Conservation (phyloP, 2,888 invertebrate genomes). For the Drosophila lutescens region DNA sequence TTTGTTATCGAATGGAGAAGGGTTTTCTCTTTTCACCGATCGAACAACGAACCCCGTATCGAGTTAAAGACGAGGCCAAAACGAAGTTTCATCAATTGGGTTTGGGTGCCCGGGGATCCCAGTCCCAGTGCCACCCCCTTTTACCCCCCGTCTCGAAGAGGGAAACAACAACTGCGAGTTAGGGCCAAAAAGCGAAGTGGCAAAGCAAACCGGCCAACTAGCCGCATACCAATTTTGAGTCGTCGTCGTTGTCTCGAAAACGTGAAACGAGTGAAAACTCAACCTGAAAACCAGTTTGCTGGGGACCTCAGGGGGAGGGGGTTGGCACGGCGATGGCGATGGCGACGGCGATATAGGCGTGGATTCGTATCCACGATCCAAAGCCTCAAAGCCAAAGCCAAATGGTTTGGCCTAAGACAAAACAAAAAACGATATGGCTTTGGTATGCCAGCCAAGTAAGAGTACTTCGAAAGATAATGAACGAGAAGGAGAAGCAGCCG, state of each 20-base stretch:
- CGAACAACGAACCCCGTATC: conserved; percentile 26
- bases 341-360: conserved; percentile 29
- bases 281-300: conserved; percentile 60
- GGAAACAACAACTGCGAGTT: conserved; percentile 43
- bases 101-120: conserved; percentile 21
- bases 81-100: conserved; percentile 19
- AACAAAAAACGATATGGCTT: conserved; percentile 15
- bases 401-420: conserved; percentile 45
- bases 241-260: conserved; percentile 57
- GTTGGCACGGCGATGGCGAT: not conserved
- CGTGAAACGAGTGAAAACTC: conserved; percentile 76
- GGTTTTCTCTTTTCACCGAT: conserved; percentile 71
- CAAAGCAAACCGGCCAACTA: conserved; percentile 40
- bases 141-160: conserved; percentile 3
- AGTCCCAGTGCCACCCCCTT: not conserved
- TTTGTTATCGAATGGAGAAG: conserved; percentile 38
- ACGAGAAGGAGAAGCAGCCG: not conserved
- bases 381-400: conserved; percentile 39
- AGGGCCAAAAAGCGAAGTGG: conserved; percentile 56
- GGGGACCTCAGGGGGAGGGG: not conserved
- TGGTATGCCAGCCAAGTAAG: conserved; percentile 16
- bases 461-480: conserved; percentile 9
- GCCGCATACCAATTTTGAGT: conserved; percentile 73
- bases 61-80: conserved; percentile 33
- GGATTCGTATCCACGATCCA: conserved; percentile 25